Evolutionary conservation across 2,797 vertebrate genomes (phyloP).

Genomic region (Triplophysa bombifrons): DNA sequence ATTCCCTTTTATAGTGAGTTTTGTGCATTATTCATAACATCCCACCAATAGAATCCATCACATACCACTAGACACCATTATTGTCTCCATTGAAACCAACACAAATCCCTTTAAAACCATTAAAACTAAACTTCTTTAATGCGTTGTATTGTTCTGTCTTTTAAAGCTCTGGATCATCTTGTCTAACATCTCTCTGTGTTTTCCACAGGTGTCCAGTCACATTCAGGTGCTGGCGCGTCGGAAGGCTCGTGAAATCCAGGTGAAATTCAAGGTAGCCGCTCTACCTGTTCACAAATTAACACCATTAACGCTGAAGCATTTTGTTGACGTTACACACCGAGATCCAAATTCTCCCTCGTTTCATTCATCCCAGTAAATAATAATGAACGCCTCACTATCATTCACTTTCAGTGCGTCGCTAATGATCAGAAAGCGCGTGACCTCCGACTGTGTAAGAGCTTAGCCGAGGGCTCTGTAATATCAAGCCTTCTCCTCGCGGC

Average conservation of each 20-base stretch:
- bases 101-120: too few relatives aligned
- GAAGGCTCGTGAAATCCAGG: conserved; percentile 97
- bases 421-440: conserved; percentile 45
- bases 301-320: not conserved
- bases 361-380: not conserved
- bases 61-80: too few relatives aligned
- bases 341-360: not conserved
- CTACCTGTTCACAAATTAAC: conserved; percentile 44
- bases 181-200: conserved; percentile 15
- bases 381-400: not conserved
- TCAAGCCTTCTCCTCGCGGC: conserved; percentile 41
- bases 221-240: conserved; percentile 95
- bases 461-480: conserved; percentile 25
- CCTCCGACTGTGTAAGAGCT: conserved; percentile 43
- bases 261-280: conserved; percentile 92
- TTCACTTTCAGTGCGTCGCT: conserved; percentile 13
- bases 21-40: too few relatives aligned
- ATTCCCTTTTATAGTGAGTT: too few relatives aligned
- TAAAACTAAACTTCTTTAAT: too few relatives aligned
- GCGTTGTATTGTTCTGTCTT: too few relatives aligned
- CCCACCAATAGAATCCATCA: too few relatives aligned
- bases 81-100: too few relatives aligned
- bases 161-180: too few relatives aligned
- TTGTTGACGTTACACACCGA: not conserved
- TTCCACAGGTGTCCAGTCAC: conserved; percentile 91